Conservation (phyloP, 2,888 invertebrate genomes). For the Epinotia nisella region DNA sequence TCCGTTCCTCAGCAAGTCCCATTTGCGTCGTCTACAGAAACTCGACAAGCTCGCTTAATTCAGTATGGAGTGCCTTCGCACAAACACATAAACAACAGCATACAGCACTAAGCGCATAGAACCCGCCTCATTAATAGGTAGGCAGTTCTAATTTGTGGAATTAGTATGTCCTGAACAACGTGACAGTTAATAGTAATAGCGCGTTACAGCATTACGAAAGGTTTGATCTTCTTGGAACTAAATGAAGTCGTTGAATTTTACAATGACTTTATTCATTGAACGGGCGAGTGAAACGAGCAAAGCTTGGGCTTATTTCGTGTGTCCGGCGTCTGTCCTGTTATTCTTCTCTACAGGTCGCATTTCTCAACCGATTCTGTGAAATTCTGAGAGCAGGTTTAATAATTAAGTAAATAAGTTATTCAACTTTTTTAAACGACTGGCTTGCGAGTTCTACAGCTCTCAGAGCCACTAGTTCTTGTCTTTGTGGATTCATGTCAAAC, state of each 20-base stretch:
- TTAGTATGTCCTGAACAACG: slow-evolving; percentile 32
- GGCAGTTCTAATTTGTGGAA: slow-evolving; percentile 31
- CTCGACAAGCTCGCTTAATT: background rate
- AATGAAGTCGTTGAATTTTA: background rate
- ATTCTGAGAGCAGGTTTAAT: too few species aligned
- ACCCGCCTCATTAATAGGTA: slow-evolving; percentile 31
- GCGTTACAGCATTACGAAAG: slow-evolving; percentile 26
- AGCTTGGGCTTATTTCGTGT: too few species aligned
- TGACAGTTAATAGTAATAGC: slow-evolving; percentile 30
- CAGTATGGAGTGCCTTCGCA: background rate
- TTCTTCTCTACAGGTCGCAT: too few species aligned
- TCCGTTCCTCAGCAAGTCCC: background rate
- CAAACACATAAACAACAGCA: slow-evolving; percentile 15
- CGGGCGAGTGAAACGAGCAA: too few species aligned
- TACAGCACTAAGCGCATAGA: slow-evolving; percentile 23
- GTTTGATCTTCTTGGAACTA: background rate
- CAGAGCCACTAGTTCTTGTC: too few species aligned
- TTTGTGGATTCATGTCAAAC: too few species aligned
- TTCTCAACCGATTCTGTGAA: too few species aligned
- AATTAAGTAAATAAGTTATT: too few species aligned
- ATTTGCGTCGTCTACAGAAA: background rate
- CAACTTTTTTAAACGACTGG: too few species aligned
- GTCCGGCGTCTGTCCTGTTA: too few species aligned
- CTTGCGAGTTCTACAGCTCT: too few species aligned
- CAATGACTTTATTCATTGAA: too few species aligned